Base-by-base conservation (phyloP, 2,888 invertebrate genomes). In the Heliconius sara region DNA sequence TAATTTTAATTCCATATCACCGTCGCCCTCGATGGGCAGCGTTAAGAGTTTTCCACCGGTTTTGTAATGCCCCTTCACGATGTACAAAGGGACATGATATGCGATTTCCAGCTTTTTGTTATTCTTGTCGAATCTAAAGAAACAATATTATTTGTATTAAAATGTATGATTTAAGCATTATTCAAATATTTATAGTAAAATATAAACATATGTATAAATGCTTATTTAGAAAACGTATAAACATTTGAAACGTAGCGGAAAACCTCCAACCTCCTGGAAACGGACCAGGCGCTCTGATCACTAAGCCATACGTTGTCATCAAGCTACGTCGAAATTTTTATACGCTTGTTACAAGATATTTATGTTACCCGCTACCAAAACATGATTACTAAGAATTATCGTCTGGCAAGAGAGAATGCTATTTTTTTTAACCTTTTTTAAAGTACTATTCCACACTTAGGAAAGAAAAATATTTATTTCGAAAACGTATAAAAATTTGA, bases 31-130 rank as follows among this genome's bases (percentile, higher is more conserved):
- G 22, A 73, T 25, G 34, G 73, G 73, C 13, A 73, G 9, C 4
- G 73, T 73, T 7, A 73, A 60, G 9, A 73, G 60, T 73, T 73
- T 73, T 30, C 73, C 73, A 60, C 60, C 25, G n/a, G 60, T 73
- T 10, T 39, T 34, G 25, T 73, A 73, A 34, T 34, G 30, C n/a
- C 60, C 73, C 22, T 22, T 73, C n/a, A 73, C 39, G 60, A 73
- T 73, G 25, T 60, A 73, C 34, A 60, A 60, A 16, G 73, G 73
- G 34, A 73, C 73, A n/a, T 73, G 73, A 60, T 73, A 73, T 39
- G 13, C n/a, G 4, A 73, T 60, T 9, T 34, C 34, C n/a, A 73
- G 9, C 57, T 19, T 9, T 39, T 25, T 73, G 16, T 34, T 25
- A 25, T n/a, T 34, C 1, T 27, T 60, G 16, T 73, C 60, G 9